These are phyloP conservation scores for Uloborus plumipes DNA, from an alignment of 2,888 invertebrate genomes.

Conservation along the genomic window DNA sequence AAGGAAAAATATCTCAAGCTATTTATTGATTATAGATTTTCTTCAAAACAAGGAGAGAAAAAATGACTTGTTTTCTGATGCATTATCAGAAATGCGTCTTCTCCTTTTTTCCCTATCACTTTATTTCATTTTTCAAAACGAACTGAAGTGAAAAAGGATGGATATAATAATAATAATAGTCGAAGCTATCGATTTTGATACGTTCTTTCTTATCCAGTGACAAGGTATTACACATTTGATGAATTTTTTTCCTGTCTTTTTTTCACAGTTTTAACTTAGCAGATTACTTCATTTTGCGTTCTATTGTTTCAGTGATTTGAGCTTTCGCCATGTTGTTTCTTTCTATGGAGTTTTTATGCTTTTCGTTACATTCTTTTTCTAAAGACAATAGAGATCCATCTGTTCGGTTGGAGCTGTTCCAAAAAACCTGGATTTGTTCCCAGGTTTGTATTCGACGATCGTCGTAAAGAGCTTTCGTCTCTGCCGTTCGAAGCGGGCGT, in stretches of 20 bases:
- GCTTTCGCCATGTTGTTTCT: slow-evolving; percentile 26
- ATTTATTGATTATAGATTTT: no score
- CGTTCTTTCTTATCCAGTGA: not conserved
- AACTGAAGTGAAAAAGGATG: not conserved
- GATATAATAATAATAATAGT: not conserved
- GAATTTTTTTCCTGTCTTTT: slow-evolving; percentile 3
- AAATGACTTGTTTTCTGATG: no score
- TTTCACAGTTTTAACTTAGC: slow-evolving; percentile 35
- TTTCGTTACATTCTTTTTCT: no score
- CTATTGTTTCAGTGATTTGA: slow-evolving; percentile 57
- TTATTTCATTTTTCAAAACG: no score
- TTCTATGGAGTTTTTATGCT: no score
- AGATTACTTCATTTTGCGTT: slow-evolving; percentile 45
- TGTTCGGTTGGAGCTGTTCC: slow-evolving; percentile 32
- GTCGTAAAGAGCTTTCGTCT: slow-evolving; percentile 42
- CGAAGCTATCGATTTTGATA: not conserved
- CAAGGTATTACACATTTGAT: not conserved
- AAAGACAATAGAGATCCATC: slow-evolving; percentile 28
- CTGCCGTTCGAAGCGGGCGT: slow-evolving; percentile 19
- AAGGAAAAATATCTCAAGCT: no score
- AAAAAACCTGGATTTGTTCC: slow-evolving; percentile 41
- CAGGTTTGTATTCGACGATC: slow-evolving; percentile 39
- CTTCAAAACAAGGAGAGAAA: no score
- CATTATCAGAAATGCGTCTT: no score
- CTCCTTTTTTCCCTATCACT: no score